Evolutionary conservation across 2,888 invertebrate species (phyloP), one percentile per base, ranked within the genome.

Genomic region (Lycaena phlaeas): DNA sequence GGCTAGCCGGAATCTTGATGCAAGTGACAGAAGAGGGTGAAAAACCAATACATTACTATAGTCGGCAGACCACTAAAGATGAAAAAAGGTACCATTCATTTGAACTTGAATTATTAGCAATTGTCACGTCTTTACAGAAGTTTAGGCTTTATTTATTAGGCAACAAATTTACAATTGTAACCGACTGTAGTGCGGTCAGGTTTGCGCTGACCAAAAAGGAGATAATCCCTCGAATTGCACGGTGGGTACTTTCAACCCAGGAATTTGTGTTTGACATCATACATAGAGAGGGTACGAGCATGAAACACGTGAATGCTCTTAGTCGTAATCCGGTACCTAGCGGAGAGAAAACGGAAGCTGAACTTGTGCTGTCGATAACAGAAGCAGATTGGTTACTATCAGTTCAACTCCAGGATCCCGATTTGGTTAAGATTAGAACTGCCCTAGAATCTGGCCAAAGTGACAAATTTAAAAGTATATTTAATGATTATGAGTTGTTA

Each of bases 11-110:
- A 2, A 28, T 38, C 3, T 22, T 38, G 9, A 38, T 18, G 28
- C 28, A 38, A 11, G 22, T 28, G 3, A 48, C 45, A 0, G 44
- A 51, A 0, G 37, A 51, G 3, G 44, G 43, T 0, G 55, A 52
- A 38, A 53, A 52, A 31, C 62, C 56, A 56, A 2, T 57, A 45
- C 1, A 68, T 55, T 56, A 41, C 40, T 61, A 51, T 34, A 67
- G 64, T 36, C 43, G 63, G 18, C 59, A 60, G 40, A 59, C 68
- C 0, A 60, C 59, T 0, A 47, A 43, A 1, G 53, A 60, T 0
- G 68, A 73, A 50, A 42, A 50, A 6, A 57, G 52, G 12, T 70
- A 65, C 41, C 59, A 61, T 10, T 59, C 59, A 1, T 60, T 64
- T 14, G 69, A 77, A 51, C 18, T 29, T 1, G 38, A 38, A 11